These are phyloP conservation scores for Yponomeuta sedellus DNA, from an alignment of 2,888 invertebrate genomes.

Conservation along the genomic window DNA sequence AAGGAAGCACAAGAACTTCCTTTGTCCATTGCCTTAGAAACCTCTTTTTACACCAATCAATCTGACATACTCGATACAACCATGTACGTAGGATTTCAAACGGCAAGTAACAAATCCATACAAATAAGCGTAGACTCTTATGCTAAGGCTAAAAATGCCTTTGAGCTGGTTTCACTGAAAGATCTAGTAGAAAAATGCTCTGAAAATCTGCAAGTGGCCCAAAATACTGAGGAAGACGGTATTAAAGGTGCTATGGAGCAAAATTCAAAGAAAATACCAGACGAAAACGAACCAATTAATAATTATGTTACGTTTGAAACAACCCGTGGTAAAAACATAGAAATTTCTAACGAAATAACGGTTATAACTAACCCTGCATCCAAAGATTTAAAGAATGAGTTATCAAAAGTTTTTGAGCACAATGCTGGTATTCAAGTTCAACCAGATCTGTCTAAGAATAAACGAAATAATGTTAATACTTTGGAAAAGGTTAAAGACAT, in stretches of 20 bases:
- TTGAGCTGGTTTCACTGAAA: conserved; percentile 34
- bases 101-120: conserved; percentile 60
- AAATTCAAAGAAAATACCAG: not conserved
- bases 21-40: conserved; percentile 53
- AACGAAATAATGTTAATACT: conserved; percentile 44
- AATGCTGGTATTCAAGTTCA: not conserved
- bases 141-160: conserved; percentile 46
- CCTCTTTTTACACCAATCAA: conserved; percentile 39
- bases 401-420: not conserved
- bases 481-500: not conserved
- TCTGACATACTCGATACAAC: conserved; percentile 44
- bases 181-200: conserved; percentile 36
- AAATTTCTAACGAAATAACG: conserved; percentile 18
- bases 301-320: conserved; percentile 17
- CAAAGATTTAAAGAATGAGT: conserved; percentile 11
- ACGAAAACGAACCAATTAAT: conserved; percentile 16
- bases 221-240: too few relatives aligned
- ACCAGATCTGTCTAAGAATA: conserved; percentile 28
- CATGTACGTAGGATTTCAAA: conserved; percentile 63
- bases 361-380: conserved; percentile 19
- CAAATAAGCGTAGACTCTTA: conserved; percentile 49
- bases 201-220: not conserved
- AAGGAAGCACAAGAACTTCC: conserved; percentile 43
- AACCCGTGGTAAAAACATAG: conserved; percentile 21
- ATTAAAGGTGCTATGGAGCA: too few relatives aligned